Conservation (phyloP, 2,797 vertebrate genomes). For the Dallia pectoralis region DNA sequence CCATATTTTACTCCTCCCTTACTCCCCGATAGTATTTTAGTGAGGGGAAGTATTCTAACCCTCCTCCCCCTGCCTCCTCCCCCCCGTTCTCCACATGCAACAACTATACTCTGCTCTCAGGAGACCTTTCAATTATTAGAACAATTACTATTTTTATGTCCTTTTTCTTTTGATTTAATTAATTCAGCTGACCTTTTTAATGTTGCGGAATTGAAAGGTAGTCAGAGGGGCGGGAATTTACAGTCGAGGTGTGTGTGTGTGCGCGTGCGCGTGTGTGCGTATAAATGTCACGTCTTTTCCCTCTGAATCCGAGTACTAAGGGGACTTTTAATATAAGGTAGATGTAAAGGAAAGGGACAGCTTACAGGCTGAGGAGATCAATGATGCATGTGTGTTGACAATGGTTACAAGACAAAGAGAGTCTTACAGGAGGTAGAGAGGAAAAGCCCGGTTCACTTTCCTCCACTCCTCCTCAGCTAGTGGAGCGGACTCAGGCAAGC, state of each 20-base stretch:
- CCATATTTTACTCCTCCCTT: slow-evolving; percentile 27
- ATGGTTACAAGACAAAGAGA: slow-evolving; percentile 41
- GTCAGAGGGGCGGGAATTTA: slow-evolving; percentile 21
- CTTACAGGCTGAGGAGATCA: slow-evolving; percentile 38
- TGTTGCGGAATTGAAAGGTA: slow-evolving; percentile 30
- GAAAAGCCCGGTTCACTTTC: slow-evolving; percentile 32
- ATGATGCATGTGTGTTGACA: not conserved
- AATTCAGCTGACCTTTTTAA: slow-evolving; percentile 17
- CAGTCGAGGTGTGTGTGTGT: slow-evolving; percentile 34
- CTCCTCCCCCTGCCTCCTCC: slow-evolving; percentile 41
- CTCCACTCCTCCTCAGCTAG: not conserved
- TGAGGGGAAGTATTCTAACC: slow-evolving; percentile 24
- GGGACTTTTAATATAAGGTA: slow-evolving; percentile 82
- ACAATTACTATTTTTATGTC: slow-evolving; percentile 49
- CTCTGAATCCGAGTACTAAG: slow-evolving; percentile 63
- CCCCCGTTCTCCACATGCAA: slow-evolving; percentile 13
- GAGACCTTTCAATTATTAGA: slow-evolving; percentile 50
- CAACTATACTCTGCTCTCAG: slow-evolving; percentile 45
- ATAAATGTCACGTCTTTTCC: slow-evolving; percentile 38
- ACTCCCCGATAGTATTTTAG: not conserved
- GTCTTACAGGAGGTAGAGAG: slow-evolving; percentile 54
- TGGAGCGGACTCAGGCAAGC: slow-evolving; percentile 38
- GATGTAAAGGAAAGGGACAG: slow-evolving; percentile 51
- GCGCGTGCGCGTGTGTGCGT: slow-evolving; percentile 24
- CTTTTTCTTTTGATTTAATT: slow-evolving; percentile 47